Conservation (phyloP, 1,140 invertebrate species). For the Heliconius congener region DNA sequence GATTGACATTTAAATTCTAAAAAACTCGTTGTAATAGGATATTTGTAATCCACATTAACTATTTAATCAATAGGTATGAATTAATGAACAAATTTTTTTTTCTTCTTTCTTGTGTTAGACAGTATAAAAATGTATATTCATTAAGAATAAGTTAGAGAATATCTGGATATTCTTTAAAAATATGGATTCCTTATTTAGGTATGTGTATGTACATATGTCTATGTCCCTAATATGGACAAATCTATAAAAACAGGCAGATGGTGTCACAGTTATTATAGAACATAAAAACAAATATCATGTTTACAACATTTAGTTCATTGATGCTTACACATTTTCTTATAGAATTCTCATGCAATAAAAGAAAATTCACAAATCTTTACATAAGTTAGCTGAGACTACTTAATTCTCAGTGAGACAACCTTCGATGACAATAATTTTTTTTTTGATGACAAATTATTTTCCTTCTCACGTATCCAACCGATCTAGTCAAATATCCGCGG, state of each 20-base stretch:
- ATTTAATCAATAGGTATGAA: neutral
- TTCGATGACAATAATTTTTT: neutral
- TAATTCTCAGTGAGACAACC: too few relatives aligned
- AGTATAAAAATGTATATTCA: too few relatives aligned
- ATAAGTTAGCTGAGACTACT: too few relatives aligned
- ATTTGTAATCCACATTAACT: neutral
- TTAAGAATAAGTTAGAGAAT: neutral
- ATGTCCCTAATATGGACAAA: neutral
- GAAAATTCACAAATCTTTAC: too few relatives aligned
- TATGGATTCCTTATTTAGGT: neutral
- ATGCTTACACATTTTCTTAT: too few relatives aligned
- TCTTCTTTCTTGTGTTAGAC: too few relatives aligned
- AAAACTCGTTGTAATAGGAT: neutral
- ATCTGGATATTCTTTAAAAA: neutral
- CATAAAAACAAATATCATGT: too few relatives aligned
- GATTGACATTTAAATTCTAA: too few relatives aligned
- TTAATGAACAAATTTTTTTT: neutral
- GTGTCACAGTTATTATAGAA: too few relatives aligned
- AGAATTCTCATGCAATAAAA: too few relatives aligned
- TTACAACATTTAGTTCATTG: too few relatives aligned
- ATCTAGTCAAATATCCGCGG: too few relatives aligned
- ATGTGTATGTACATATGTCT: neutral
- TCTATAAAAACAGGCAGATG: neutral
- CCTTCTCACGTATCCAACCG: neutral
- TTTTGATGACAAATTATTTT: neutral